Conservation (phyloP, 2,797 vertebrate species). For the Cottoperca gobio region DNA sequence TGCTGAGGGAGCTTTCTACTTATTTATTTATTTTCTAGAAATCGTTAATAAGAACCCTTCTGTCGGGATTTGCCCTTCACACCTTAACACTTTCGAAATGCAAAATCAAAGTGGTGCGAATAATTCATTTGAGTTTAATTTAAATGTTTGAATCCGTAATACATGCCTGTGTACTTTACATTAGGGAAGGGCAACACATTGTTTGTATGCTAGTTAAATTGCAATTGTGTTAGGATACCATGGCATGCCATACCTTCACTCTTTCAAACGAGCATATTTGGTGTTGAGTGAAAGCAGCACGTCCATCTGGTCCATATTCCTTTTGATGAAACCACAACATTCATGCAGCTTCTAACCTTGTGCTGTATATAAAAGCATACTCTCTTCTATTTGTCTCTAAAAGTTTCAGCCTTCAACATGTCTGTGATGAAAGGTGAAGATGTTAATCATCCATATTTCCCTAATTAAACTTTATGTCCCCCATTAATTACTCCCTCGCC, state of each 20-base stretch:
- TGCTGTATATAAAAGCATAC: conserved; percentile 16
- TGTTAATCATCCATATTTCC: conserved; percentile 86
- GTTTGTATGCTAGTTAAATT: background rate
- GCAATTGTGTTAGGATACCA: background rate
- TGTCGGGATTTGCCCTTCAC: conserved; percentile 63
- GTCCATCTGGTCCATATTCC: background rate
- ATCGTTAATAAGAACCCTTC: conserved; percentile 63
- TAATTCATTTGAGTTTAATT: conserved; percentile 24
- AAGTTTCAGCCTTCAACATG: conserved; percentile 69
- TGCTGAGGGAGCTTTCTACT: conserved; percentile 51
- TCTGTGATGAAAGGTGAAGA: conserved; percentile 82
- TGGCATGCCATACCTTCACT: background rate
- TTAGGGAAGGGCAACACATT: background rate
- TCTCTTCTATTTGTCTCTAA: conserved; percentile 35
- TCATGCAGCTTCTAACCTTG: conserved; percentile 3
- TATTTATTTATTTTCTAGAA: conserved; percentile 64
- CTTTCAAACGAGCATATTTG: background rate
- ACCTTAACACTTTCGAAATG: conserved; percentile 50
- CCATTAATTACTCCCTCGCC: conserved; percentile 82
- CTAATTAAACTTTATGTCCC: conserved; percentile 83
- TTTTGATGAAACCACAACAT: conserved; percentile 22
- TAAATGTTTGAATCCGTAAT: conserved; percentile 8
- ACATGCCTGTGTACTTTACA: background rate
- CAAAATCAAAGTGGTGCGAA: conserved; percentile 43
- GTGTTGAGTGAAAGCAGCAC: conserved; percentile 11